Evolutionary conservation across 1,140 invertebrate species (phyloP), one percentile per base, ranked within the genome.

Genomic region (Oppia nitens): DNA sequence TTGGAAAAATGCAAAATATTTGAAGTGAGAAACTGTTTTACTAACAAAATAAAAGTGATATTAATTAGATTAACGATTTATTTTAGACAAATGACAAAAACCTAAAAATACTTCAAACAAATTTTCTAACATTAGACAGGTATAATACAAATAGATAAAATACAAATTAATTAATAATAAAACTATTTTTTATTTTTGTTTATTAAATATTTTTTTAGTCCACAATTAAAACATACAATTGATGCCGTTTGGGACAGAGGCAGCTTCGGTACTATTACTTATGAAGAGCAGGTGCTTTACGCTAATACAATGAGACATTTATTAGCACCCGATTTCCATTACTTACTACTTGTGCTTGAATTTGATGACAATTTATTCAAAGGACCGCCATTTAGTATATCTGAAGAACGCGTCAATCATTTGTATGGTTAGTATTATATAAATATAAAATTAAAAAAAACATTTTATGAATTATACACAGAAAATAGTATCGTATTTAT

Each of bases 211-310:
- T 17, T 23, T 24, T 25, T 53, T 20, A 59, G 57, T 59, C 29
- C 28, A 26, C n/a, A 40, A 21, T 25, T 59, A 6, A 59, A 59
- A 20, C 21, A 28, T 17, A 53, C 27, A 6, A 47, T 59, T 17
- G 57, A 59, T 1, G 23, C 28, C 25, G 57, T 59, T 27, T 59
- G 57, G 57, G 57, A 59, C 48, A 26, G 57, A 29, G 57, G 57
- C 17, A 50, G 49, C 29, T 59, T 59, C 47, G 57, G 57, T 3
- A 59, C 57, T 25, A 59, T 59, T 25, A 59, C 57, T 24, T 49
- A 59, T 20, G 32, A 47, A 24, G 57, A 59, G 25, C 57, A 59
- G 53, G 20, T 32, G 20, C 25, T 53, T 28, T 53, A 53, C 51
- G 47, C 52, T 12, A 1, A 45, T 12, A 59, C 57, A 12, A 59